Evolutionary conservation across 1,140 invertebrate species (phyloP).

Genomic region (Pentalonia nigronervosa): DNA sequence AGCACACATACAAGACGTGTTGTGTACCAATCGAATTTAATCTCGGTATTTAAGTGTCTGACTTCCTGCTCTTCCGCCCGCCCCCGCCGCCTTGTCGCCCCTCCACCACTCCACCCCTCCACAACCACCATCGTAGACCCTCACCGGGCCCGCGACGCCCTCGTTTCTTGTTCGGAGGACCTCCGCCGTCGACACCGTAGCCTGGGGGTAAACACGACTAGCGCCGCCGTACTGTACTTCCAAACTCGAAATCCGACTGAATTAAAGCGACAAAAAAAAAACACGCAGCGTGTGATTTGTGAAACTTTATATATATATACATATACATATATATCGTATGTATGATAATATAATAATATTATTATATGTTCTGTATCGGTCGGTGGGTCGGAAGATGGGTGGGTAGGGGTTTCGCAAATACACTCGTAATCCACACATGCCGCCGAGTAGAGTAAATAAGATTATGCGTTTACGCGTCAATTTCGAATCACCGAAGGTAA

Average conservation of each 20-base stretch:
- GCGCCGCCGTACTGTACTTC: background rate
- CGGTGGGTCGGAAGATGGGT: background rate
- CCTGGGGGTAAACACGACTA: background rate
- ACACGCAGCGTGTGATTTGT: background rate
- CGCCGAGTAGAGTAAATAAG: background rate
- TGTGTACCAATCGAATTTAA: slow-evolving; percentile 57
- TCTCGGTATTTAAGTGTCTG: slow-evolving; percentile 49
- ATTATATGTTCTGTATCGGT: background rate
- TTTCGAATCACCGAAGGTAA: background rate
- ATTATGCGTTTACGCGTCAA: background rate
- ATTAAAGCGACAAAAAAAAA: background rate
- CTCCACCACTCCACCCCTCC: background rate
- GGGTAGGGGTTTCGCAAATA: background rate
- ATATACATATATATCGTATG: no score
- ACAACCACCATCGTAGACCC: no score
- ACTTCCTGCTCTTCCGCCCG: background rate
- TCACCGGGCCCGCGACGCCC: background rate
- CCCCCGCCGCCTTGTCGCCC: background rate
- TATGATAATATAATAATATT: no score
- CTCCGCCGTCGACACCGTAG: background rate
- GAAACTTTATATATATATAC: background rate
- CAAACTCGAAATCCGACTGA: background rate
- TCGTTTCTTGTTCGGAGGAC: background rate
- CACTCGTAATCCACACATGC: background rate
- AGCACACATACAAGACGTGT: slow-evolving; percentile 52